Conservation (phyloP, 2,797 vertebrate genomes). For the Lerista edwardsae region DNA sequence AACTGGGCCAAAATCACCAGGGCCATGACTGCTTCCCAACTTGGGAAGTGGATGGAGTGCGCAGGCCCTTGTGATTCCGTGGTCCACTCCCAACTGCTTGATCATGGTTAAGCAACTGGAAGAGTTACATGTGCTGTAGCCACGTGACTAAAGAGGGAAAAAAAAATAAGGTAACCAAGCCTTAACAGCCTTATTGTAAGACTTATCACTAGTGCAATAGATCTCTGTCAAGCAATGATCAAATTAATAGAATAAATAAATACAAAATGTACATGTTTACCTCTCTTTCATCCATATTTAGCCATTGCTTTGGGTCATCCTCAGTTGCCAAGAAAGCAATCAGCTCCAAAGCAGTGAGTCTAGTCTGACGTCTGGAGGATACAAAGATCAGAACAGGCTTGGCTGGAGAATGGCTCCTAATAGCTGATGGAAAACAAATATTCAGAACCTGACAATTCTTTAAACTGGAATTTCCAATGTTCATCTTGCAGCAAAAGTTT, state of each 20-base stretch:
- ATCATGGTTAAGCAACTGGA: not conserved
- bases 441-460: slow-evolving; percentile 7
- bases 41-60: too few relatives aligned
- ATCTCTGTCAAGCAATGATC: not conserved
- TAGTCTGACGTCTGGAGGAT: slow-evolving; percentile 94
- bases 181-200: not conserved
- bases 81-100: not conserved
- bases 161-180: not conserved
- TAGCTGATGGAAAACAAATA: slow-evolving; percentile 80
- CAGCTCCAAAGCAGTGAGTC: slow-evolving; percentile 94
- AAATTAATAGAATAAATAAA: slow-evolving; percentile 28
- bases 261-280: slow-evolving; percentile 72
- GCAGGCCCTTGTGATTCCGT: not conserved
- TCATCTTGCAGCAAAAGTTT: slow-evolving; percentile 50
- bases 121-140: not conserved
- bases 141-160: not conserved
- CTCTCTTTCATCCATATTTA: slow-evolving; percentile 98
- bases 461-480: slow-evolving; percentile 29
- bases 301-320: slow-evolving; percentile 97
- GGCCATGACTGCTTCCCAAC: too few relatives aligned
- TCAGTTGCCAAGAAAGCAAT: slow-evolving; percentile 96
- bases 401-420: slow-evolving; percentile 94
- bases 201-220: not conserved
- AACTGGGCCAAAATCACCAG: too few relatives aligned
- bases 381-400: slow-evolving; percentile 98